These are phyloP conservation scores for Nasonovia ribisnigri DNA, from an alignment of 2,888 invertebrate genomes.

Conservation along the genomic window DNA sequence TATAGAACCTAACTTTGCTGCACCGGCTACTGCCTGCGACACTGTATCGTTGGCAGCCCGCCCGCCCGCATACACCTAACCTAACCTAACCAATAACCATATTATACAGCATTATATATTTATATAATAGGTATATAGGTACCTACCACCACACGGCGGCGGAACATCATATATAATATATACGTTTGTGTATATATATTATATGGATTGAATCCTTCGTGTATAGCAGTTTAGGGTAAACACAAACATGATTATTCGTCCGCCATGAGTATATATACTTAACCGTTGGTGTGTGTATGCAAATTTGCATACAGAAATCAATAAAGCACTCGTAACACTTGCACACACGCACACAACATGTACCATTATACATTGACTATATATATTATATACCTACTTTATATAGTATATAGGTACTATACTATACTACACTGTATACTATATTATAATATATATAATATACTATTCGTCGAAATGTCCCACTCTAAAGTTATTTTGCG, in stretches of 20 bases:
- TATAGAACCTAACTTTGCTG: not conserved
- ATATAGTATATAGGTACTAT: not conserved
- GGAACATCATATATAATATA: not conserved
- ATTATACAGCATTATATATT: not conserved
- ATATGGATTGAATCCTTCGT: slow-evolving; percentile 1
- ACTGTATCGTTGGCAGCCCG: not conserved
- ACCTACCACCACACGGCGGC: not conserved
- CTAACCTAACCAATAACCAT: slow-evolving; percentile 4
- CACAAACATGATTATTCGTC: slow-evolving; percentile 33
- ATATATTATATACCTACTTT: not conserved
- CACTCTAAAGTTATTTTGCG: not conserved
- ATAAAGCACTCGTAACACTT: slow-evolving; percentile 22
- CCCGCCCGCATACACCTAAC: not conserved
- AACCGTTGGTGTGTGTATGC: slow-evolving; percentile 25
- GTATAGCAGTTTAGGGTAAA: slow-evolving; percentile 2
- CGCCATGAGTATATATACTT: slow-evolving; percentile 7
- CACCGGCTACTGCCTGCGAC: not conserved
- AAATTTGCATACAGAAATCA: slow-evolving; percentile 38
- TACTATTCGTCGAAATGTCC: not conserved
- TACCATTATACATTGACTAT: not conserved
- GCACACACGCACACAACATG: not conserved
- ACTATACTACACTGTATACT: not conserved
- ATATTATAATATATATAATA: not conserved
- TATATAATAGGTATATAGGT: not conserved
- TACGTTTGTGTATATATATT: not conserved